Conservation (phyloP, 2,797 vertebrate species). For the Artibeus jamaicensis region DNA sequence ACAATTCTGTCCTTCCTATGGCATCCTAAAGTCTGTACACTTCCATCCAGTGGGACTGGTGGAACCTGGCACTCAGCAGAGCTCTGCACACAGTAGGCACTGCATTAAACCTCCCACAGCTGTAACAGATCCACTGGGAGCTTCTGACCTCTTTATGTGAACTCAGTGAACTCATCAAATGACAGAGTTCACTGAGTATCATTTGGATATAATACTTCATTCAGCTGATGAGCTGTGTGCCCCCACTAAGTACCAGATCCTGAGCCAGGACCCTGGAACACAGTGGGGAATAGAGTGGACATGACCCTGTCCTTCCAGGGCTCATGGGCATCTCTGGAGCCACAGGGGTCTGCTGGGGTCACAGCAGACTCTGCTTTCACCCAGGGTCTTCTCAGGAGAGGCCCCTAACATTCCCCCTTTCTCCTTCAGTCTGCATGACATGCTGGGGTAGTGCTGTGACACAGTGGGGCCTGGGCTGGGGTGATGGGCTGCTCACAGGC, state of each 20-base stretch:
- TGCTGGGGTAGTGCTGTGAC: not conserved
- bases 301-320: not conserved
- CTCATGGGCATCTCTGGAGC: not conserved
- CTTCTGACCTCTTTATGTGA: not conserved
- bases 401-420: no score
- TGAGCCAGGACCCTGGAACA: not conserved
- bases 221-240: not conserved
- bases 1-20: fast-evolving
- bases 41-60: no score
- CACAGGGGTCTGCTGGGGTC: not conserved
- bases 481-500: not conserved
- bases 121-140: not conserved
- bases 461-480: no score
- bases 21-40: not conserved
- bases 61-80: not conserved
- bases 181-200: not conserved
- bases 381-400: not conserved
- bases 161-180: not conserved
- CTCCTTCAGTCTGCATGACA: not conserved
- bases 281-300: not conserved
- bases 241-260: no score
- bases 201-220: not conserved
- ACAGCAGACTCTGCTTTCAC: not conserved
- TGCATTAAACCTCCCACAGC: not conserved
- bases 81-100: not conserved